A percentile compares a stretch with the other conserved stretches of the same genome.
Evolutionary conservation across 1,140 invertebrate species (phyloP).

Genomic region (Heliconius melpomene): DNA sequence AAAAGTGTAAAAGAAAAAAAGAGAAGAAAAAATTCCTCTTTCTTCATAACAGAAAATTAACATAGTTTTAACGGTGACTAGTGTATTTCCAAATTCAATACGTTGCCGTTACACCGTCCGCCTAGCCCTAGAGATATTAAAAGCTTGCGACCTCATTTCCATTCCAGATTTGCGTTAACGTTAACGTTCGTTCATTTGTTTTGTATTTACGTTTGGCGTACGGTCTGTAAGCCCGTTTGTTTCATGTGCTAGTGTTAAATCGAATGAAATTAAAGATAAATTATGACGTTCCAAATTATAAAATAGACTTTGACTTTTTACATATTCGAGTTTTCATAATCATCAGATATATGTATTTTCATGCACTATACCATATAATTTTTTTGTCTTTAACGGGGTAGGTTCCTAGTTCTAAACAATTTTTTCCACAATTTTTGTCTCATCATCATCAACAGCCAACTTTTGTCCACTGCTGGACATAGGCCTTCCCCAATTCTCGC

Average conservation of each 20-base stretch:
- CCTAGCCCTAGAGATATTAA: slow-evolving; percentile 62
- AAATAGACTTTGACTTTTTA: not conserved
- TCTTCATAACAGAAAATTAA: not conserved
- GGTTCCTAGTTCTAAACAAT: too few relatives aligned
- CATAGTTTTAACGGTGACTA: not conserved
- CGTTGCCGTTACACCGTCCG: slow-evolving; percentile 33
- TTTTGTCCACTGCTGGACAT: too few relatives aligned
- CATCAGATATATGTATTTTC: too few relatives aligned
- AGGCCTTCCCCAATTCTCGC: too few relatives aligned
- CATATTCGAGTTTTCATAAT: not conserved
- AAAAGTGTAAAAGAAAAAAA: not conserved
- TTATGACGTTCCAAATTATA: not conserved
- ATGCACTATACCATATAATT: too few relatives aligned
- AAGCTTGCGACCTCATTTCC: slow-evolving; percentile 68
- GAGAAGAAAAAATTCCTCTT: not conserved
- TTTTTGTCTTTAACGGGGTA: too few relatives aligned
- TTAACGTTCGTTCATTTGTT: slow-evolving; percentile 34
- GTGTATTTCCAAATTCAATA: slow-evolving; percentile 23
- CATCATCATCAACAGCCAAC: too few relatives aligned
- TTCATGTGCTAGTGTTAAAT: not conserved
- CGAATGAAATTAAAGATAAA: not conserved
- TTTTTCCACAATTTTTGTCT: too few relatives aligned
- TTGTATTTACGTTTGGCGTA: slow-evolving; percentile 17
- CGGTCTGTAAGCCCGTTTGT: not conserved
- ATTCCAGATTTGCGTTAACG: slow-evolving; percentile 62